Conservation (phyloP, 2,797 vertebrate species). For the Enteromius viviparus region DNA sequence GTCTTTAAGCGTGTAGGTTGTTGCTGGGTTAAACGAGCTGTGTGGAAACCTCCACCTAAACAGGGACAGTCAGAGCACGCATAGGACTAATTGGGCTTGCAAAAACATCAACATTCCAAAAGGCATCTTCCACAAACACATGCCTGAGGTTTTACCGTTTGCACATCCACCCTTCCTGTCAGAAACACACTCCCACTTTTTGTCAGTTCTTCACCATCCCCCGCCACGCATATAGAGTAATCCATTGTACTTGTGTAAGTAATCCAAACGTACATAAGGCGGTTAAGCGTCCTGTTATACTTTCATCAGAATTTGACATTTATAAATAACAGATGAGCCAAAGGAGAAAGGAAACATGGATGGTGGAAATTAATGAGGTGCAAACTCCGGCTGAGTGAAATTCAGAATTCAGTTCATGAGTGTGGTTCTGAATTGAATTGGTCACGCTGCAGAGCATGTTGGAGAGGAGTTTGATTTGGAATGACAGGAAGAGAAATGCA, state of each 20-base stretch:
- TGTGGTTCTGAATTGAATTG: conserved; percentile 18
- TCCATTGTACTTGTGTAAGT: background rate
- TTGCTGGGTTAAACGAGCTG: conserved; percentile 22
- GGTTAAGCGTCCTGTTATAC: background rate
- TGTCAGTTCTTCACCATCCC: conserved; percentile 14
- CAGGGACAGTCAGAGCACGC: conserved; percentile 21
- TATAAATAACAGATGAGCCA: background rate
- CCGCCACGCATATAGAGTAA: background rate
- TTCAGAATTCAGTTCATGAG: conserved; percentile 33
- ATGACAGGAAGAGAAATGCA: background rate
- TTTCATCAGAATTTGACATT: conserved; percentile 23
- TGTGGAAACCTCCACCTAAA: background rate
- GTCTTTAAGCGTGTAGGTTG: conserved; percentile 5
- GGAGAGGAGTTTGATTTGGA: conserved; percentile 21
- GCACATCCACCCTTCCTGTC: conserved; percentile 28
- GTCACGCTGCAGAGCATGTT: conserved; percentile 23
- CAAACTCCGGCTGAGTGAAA: conserved; percentile 3
- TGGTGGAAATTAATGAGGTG: conserved; percentile 22
- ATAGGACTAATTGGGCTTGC: conserved; percentile 20
- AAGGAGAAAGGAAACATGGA: background rate
- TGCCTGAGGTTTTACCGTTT: conserved; percentile 31
- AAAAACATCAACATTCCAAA: conserved; percentile 38
- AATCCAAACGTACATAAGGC: background rate
- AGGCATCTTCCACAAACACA: conserved; percentile 41
- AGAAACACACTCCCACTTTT: background rate